These are phyloP conservation scores for Rhogogaster chlorosoma DNA, from an alignment of 2,888 invertebrate species.

Conservation along the genomic window DNA sequence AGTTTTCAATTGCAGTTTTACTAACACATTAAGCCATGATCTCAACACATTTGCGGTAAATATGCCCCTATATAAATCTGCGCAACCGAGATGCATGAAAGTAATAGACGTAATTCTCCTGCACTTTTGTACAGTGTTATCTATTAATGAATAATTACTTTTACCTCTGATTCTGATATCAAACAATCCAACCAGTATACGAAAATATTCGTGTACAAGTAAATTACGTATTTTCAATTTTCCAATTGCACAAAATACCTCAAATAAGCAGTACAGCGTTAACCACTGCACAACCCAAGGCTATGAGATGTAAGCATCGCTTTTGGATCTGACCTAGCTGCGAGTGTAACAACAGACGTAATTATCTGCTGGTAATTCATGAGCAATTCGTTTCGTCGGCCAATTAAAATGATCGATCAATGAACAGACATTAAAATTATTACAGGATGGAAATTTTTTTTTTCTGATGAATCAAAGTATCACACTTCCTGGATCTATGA, in stretches of 20 bases:
- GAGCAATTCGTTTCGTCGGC: neutral
- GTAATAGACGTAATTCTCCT: neutral
- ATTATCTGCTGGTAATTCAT: constrained; percentile 1
- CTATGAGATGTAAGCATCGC: neutral
- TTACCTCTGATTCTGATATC: neutral
- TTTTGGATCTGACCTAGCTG: neutral
- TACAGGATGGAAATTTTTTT: neutral
- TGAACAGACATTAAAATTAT: neutral
- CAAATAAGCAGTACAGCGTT: neutral
- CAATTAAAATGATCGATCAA: constrained; percentile 26
- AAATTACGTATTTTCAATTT: neutral
- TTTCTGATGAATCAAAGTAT: neutral
- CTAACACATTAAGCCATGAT: neutral
- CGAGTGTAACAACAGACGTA: neutral
- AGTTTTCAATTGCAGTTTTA: neutral
- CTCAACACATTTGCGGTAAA: neutral
- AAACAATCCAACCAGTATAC: neutral
- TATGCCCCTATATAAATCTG: neutral
- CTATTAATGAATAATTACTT: constrained; percentile 5
- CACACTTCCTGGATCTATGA: neutral
- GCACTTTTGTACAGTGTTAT: neutral
- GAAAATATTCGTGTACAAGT: neutral
- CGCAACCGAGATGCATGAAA: neutral
- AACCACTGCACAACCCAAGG: neutral
- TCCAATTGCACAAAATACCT: neutral